Evolutionary conservation across 37 sponge, comb jelly and placozoan species (phyloP).

Genomic region (Diacarnus erythraeanus): DNA sequence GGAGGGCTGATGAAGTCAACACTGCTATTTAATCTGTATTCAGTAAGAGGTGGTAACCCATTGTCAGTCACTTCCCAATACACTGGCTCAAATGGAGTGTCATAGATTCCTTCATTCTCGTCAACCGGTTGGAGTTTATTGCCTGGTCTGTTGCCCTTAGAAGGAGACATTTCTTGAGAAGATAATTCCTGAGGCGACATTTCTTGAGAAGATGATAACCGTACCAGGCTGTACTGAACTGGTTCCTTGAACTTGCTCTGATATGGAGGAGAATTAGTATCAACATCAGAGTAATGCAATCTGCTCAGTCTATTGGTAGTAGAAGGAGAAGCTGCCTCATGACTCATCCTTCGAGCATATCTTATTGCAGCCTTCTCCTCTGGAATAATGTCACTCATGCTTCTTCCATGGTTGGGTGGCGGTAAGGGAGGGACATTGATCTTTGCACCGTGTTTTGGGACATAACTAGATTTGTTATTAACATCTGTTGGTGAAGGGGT

Average conservation of each 20-base stretch:
- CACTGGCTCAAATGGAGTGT: conserved; percentile 20
- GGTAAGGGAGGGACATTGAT: background rate
- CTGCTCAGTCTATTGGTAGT: background rate
- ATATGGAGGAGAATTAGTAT: conserved; percentile 1
- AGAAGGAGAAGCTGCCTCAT: background rate
- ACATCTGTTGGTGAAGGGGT: conserved; percentile 36
- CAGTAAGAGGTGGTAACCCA: background rate
- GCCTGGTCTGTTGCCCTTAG: background rate
- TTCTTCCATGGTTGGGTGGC: background rate
- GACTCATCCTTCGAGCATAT: conserved; percentile 22
- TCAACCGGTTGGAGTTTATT: conserved; percentile 8
- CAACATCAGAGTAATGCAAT: background rate
- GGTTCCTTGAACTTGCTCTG: background rate
- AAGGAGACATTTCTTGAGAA: background rate
- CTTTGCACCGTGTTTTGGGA: background rate
- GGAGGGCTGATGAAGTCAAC: background rate
- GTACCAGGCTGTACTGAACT: conserved; percentile 2
- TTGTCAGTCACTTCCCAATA: conserved; percentile 15
- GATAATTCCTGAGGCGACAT: background rate
- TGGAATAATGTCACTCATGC: conserved; percentile 15
- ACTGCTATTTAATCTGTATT: too few species aligned
- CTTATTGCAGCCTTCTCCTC: background rate
- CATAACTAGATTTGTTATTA: background rate
- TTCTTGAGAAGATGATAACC: background rate
- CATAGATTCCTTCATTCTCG: conserved; percentile 39